Conservation (phyloP, 2,113 vertebrate genomes). For the Rhinogobius similis region DNA sequence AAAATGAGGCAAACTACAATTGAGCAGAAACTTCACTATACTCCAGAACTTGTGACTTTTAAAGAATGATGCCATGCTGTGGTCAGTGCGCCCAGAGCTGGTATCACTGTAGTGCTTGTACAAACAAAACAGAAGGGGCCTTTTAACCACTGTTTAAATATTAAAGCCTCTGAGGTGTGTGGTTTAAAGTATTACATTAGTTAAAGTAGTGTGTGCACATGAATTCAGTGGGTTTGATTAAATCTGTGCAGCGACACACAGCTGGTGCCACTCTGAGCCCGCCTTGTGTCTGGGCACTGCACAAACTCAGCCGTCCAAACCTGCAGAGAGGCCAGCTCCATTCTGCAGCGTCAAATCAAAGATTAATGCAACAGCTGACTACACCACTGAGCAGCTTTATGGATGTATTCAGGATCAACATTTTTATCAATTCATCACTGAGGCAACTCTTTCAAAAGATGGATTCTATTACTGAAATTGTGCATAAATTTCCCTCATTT, state of each 20-base stretch:
- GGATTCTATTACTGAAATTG: no score
- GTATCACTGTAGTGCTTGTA: not conserved
- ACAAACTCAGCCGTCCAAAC: slow-evolving; percentile 13
- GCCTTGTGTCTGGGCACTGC: slow-evolving; percentile 23
- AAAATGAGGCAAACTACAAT: no score
- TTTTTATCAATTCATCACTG: not conserved
- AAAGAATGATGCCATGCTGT: not conserved
- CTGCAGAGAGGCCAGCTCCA: slow-evolving; percentile 27
- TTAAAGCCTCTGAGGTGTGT: not conserved
- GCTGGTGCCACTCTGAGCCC: slow-evolving; percentile 24
- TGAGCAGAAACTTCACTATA: no score
- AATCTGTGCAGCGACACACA: not conserved
- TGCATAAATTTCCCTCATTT: no score
- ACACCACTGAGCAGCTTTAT: slow-evolving; percentile 13
- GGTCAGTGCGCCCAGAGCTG: not conserved
- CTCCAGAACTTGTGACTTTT: not conserved
- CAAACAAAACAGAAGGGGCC: slow-evolving; percentile 13
- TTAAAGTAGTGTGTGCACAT: slow-evolving; percentile 17
- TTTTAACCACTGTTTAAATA: slow-evolving; percentile 17
- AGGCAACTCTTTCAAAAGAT: not conserved
- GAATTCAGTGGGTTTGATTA: not conserved
- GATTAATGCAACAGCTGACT: slow-evolving; percentile 33
- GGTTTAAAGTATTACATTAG: slow-evolving; percentile 17
- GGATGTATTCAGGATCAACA: not conserved
- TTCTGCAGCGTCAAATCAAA: slow-evolving; percentile 27